Base-by-base conservation (phyloP, 2,888 invertebrate genomes). In the Crematogaster levior region DNA sequence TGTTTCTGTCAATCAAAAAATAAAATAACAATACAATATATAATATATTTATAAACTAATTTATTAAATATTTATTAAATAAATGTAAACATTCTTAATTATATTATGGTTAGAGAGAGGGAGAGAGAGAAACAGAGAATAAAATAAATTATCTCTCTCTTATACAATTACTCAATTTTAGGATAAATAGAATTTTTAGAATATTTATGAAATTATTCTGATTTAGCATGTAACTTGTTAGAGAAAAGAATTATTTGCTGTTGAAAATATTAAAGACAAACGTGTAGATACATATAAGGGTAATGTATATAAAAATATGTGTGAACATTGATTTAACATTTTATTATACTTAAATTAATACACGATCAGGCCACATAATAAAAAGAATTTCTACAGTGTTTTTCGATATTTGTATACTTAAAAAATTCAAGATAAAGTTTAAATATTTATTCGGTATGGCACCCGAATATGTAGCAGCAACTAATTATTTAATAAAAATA, bases 371-470 rank as follows among this genome's bases (percentile, higher is more conserved):
- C 12, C 4, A 37, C 18, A 43, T 24, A 75, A 58, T 53, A 48
- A 27, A 43, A 46, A 24, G 30, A 75, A 75, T 66, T 77, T 75
- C 15, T 75, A 65, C 15, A 65, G 27, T 27, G 15, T 34, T 53
- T 37, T 61, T 61, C 7, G 12, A 37, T 53, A 30, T 58, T 68
- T 37, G n/a, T 21, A 21, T 12, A 73, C 12, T 9, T 40, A 10
- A 0, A 51, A 61, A 27, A 15, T 51, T 53, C 18, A 70, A 21
- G 6, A 72, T 53, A 66, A 10, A 10, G 12, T 27, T 58, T 10
- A 27, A 56, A 74, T 85, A 81, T 83, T 87, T 85, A 72, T 84
- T 92, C 92, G 92, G 92, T 92, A 94, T 94, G 93, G 93, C 93
- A 93, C 91, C 92, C 92, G 90, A 89, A 87, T 87, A 85, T 70